Evolutionary conservation across 2,797 vertebrate species (phyloP), one percentile per base, ranked within the genome.

Genomic region (Gymnoscopelus braueri): DNA sequence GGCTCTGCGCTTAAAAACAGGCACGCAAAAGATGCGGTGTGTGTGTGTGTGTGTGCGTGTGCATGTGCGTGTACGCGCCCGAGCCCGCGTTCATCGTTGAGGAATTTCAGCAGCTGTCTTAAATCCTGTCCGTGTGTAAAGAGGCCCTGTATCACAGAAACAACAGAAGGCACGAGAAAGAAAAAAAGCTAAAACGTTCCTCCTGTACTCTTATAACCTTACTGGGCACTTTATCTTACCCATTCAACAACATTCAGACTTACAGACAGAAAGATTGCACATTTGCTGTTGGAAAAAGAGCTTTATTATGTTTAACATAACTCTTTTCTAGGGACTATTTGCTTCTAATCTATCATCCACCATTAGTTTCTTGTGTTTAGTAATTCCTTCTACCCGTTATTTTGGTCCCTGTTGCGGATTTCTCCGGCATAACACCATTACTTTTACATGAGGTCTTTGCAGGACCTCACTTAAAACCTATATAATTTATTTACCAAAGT

Each of bases 61-160:
- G 73, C 55, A 66, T 63, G 69, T 58, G 59, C 26, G 63, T 57
- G 65, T 54, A 55, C 11, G 63, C 13, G 62, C 51, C 19, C 19
- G 19, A 19, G 63, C 3, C 2, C 61, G 49, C 62, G 79, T 87
- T 84, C 83, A 86, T 83, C 81, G 84, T 71, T 85, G 77, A 87
- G 88, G 92, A 93, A 93, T 93, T 91, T 88, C 67, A 86, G 88
- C 92, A 93, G 92, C 92, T 93, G 93, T 91, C 85, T 83, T 88
- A 86, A 89, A 90, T 86, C 68, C 84, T 84, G 81, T 83, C 79
- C 69, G 72, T 74, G 81, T 49, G 67, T 86, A 78, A 89, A 87
- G 85, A 85, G 85, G 84, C 76, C 77, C 66, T 81, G 63, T 52
- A 79, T 85, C 67, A 61, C 56, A 76, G 63, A 80, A 75, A 75